Evolutionary conservation across 1,140 invertebrate genomes (phyloP), one percentile per base, ranked within the genome.

Genomic region (Olivierus martensii): DNA sequence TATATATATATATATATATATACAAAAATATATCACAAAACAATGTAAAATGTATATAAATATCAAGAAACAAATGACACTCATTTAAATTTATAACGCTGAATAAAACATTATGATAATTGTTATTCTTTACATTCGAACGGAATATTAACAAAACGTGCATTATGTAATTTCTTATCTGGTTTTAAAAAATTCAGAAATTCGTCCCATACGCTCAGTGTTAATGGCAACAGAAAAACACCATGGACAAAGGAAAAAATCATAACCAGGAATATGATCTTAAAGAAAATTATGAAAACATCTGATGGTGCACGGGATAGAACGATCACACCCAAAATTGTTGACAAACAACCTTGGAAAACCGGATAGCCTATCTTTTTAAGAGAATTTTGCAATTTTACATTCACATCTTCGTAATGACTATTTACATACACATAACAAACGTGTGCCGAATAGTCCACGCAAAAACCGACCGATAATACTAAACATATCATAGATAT

Each of bases 401-500:
- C 86, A 15, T 66, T 53, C 19, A 59, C 51, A 42, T 60, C 53
- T 49, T 56, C 50, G 7, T 65, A 57, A 14, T 62, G 57, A 1
- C 86, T 89, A 19, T 86, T 82, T 81, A 96, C 90, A 66, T 91
- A 96, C 0, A 88, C 88, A 65, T 96, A 95, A 59, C 89, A 93
- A 43, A 96, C 94, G 63, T 97, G 92, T 4, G 91, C 92, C 0
- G 89, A 91, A 66, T 94, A 97, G 64, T 97, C 92, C 0, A 97
- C 90, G 4, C 88, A 93, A 70, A 96, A 96, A 42, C 93, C 93
- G 38, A 96, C 93, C 63, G 90, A 94, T 89, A 98, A 95, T 46
- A 98, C 95, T 3, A 97, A 74, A 63, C 96, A 95, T 37, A 97
- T 95, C 92, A 96, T 98, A 0, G 91, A 95, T 61, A 98, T 93